Base-by-base conservation (phyloP, 2,797 vertebrate genomes). In the Morus bassanus region DNA sequence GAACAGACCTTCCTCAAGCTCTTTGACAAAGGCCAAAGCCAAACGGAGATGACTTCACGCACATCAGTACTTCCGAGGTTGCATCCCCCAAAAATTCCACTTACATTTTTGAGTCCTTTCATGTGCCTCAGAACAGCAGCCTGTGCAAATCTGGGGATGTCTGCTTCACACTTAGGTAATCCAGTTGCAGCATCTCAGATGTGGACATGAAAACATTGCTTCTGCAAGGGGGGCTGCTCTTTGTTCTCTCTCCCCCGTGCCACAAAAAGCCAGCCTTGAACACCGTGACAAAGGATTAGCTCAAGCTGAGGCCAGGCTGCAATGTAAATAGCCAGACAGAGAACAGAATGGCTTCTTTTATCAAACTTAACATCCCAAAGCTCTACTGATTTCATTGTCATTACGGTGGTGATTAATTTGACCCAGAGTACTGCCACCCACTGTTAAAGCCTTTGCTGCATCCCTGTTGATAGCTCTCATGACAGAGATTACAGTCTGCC, bases 351-450 rank as follows among this genome's bases (percentile, higher is more conserved):
- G 83, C 89, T 96, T 91, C 91, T 97, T 96, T 97, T 95, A 91
- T 95, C 94, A 78, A 91, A 95, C 95, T 90, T 95, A 94, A 95
- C 94, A 95, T 95, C 91, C 96, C 89, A 97, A 95, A 95, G 96
- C 96, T 96, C 95, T 96, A 86, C 95, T 93, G 96, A 96, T 95
- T 96, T 95, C 96, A 86, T 88, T 95, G 95, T 93, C 94, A 88
- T 97, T 97, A 96, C 81, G 79, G 91, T 86, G 85, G 91, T 96
- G 95, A 96, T 97, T 96, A 97, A 97, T 97, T 94, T 96, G 95
- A 94, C 96, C 95, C 87, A 67, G 82, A 88, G 92, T 94, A 92
- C 96, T 93, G 91, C 94, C 93, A 96, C 92, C 95, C 94, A 96
- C 96, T 96, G 93, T 86, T 97, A 96, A 94, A 97, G 93, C 93